A percentile compares a stretch with the other conserved stretches of the same genome.
These are phyloP conservation scores for Fistularia tabacaria DNA, from an alignment of 2,797 vertebrate species.

Conservation along the genomic window DNA sequence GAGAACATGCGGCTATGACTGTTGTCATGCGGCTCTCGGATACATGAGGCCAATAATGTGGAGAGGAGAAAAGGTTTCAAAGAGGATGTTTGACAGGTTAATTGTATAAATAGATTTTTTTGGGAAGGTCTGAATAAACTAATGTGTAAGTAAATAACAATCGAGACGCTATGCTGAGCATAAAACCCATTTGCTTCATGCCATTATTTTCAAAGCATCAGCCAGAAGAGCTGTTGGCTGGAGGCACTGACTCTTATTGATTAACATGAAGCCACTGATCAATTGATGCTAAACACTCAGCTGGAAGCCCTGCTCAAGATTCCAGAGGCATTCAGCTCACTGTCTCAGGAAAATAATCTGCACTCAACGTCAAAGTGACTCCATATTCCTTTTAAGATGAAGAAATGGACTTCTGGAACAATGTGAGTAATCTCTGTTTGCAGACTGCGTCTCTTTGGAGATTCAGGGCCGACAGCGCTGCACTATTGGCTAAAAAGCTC, in stretches of 20 bases:
- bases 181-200: background rate
- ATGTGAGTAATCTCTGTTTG: constrained; percentile 3
- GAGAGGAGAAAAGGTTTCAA: background rate
- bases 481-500: constrained; percentile 1
- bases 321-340: constrained; percentile 2
- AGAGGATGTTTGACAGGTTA: background rate
- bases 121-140: background rate
- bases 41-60: constrained; percentile 11
- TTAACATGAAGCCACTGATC: constrained; percentile 18
- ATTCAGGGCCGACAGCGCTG: constrained; percentile 8
- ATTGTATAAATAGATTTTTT: constrained; percentile 3
- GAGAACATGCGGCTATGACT: constrained; percentile 54
- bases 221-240: background rate
- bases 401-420: constrained; percentile 14
- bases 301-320: constrained; percentile 19
- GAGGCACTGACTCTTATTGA: constrained; percentile 16
- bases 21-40: constrained; percentile 47
- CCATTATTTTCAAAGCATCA: constrained; percentile 2
- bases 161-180: no score
- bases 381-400: constrained; percentile 24
- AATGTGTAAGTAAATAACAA: no score
- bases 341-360: constrained; percentile 33
- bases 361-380: constrained; percentile 27
- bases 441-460: constrained; percentile 4
- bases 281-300: constrained; percentile 9